Evolutionary conservation across 1,140 invertebrate species (phyloP), one percentile per base, ranked within the genome.

Genomic region (Dreissena rostriformis): DNA sequence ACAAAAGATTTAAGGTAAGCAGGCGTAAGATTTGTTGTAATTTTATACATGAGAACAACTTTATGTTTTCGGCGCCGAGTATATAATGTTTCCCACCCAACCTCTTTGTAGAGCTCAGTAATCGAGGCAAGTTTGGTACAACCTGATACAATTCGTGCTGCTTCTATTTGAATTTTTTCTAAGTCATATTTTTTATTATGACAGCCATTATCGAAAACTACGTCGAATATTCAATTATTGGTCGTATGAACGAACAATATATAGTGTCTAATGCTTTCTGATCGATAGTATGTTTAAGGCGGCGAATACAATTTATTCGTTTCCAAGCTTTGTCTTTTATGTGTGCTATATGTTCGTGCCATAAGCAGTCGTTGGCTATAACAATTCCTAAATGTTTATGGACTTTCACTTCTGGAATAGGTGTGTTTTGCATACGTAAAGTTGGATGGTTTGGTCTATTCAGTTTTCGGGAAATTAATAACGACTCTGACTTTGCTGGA

Each of bases 401-500:
- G 2, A n/a, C 29, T 8, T 57, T 22, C 14, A 81, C 78, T 19
- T 22, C n/a, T 6, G 15, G 57, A 39, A 71, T 26, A 12, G 15
- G 17, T 53, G 63, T 14, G 28, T 68, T 51, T 8, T 28, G 19
- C 14, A 67, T 6, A 22, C 61, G 14, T 10, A 71, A 28, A 14
- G 76, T 22, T 29, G 22, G 49, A 65, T 65, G 17, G 1, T 1
- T 2, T 6, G 52, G 49, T 19, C 68, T 17, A 22, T 78, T 22
- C 2, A 0, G 5, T 68, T 51, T 55, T 53, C n/a, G 49, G 11
- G 63, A 77, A 15, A 77, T n/a, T 19, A 22, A 14, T 5, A 67
- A 19, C 76, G 87, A 90, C 19, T 88, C 91, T 11, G 86, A 90
- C 28, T 76, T 88, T 24, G 85, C 89, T 4, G 63, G 55, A 63